Base-by-base conservation (phyloP, 1,140 invertebrate species). In the Panagrolaimus sp. region DNA sequence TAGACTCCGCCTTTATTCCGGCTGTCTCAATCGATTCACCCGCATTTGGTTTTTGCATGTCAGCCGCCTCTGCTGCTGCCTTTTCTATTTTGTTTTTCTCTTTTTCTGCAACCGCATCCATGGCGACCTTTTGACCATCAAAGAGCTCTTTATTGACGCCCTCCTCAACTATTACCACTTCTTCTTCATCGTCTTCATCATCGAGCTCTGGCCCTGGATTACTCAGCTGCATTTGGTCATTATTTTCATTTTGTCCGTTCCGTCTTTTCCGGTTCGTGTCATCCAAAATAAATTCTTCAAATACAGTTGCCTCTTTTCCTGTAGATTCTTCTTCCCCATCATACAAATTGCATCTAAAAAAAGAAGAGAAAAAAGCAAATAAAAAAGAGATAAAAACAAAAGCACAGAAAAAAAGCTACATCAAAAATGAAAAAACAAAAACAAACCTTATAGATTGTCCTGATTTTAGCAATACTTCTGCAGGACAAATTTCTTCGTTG, bases 401-500 rank as follows among this genome's bases (percentile, higher is more conserved):
- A 38, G 31, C 31, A 38, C 7, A 4, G 2, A 38, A 38, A 38
- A 7, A 38, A 38, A 38, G 7, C 7, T 23, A n/a, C 31, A 42
- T 46, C 20, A 38, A 11, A 46, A 45, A 67, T 31, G n/a, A 48
- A 57, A 57, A 57, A n/a, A n/a, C n/a, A n/a, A 57, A 27, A 16
- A 20, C 20, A 25, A 57, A 57, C 20, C 51, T 20, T 25, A 57
- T 27, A 20, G 20, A 27, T 57, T 57, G n/a, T 27, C 27, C 27
- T 16, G 51, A 57, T 27, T 20, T 20, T 9, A 57, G n/a, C 5
- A 57, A 27, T 57, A 25, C 16, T 67, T 67, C 66, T 31, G 38
- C 65, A n/a, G 65, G 38, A 44, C 38, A 47, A 8, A 46, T n/a
- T 42, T 51, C 68, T 27, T 69, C 68, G 38, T 67, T 57, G 27